Conservation (phyloP, 2,797 vertebrate genomes). For the Anomalospiza imberbis region DNA sequence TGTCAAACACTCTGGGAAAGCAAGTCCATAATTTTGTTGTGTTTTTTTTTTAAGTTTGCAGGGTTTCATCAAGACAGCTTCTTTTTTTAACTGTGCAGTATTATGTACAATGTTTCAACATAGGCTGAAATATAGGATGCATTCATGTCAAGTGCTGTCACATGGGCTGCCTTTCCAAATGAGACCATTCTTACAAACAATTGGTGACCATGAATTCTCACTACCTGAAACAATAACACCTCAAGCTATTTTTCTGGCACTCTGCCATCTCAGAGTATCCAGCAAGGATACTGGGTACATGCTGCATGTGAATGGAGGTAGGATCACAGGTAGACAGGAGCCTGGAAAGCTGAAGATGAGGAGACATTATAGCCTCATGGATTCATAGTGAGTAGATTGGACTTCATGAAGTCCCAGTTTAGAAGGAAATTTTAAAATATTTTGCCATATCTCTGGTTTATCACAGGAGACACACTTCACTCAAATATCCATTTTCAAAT, state of each 20-base stretch:
- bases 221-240: background rate
- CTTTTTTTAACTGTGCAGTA: background rate
- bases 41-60: background rate
- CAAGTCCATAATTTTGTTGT: background rate
- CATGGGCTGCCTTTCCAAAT: background rate
- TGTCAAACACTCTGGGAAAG: constrained; percentile 18
- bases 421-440: background rate
- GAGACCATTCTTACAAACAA: background rate
- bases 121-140: background rate
- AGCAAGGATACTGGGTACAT: background rate
- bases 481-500: background rate
- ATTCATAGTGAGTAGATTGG: background rate
- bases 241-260: background rate
- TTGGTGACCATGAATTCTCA: background rate
- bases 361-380: background rate
- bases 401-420: background rate
- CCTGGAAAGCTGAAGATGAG: background rate
- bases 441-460: background rate
- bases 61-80: background rate
- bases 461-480: background rate
- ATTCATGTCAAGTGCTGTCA: background rate
- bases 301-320: background rate
- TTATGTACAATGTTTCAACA: background rate
- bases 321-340: background rate
- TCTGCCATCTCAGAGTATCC: background rate